Percentiles rank a stretch among this genome's conserved stretches.
Conservation (phyloP, 2,797 vertebrate genomes). For the Sebastes nivosus region DNA sequence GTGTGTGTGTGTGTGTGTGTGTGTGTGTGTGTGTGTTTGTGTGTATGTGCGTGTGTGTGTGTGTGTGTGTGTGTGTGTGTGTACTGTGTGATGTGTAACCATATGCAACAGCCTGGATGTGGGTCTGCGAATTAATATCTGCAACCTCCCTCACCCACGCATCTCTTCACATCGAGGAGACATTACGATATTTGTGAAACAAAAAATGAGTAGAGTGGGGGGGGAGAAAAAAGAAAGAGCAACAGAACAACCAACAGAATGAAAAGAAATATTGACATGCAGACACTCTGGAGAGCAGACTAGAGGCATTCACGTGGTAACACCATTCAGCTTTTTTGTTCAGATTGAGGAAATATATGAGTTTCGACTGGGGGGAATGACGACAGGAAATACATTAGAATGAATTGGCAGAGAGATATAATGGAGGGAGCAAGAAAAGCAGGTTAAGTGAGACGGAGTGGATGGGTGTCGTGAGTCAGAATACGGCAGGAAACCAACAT, state of each 20-base stretch:
- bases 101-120: not conserved
- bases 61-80: not conserved
- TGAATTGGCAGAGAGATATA: not conserved
- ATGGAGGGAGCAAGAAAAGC: not conserved
- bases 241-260: not conserved
- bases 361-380: not conserved
- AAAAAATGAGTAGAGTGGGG: not conserved
- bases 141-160: not conserved
- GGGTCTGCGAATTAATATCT: constrained; percentile 5
- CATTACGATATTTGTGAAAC: constrained; percentile 3
- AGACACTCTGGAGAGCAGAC: not conserved
- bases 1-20: not conserved
- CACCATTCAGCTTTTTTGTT: not conserved
- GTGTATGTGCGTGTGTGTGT: not conserved
- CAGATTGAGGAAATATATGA: not conserved
- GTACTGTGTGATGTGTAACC: not conserved
- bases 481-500: not conserved
- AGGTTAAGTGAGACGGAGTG: not conserved
- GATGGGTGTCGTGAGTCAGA: not conserved
- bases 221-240: not conserved
- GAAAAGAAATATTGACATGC: constrained; percentile 5
- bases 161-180: not conserved
- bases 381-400: not conserved
- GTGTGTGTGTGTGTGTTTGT: not conserved
- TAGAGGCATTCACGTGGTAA: not conserved